phyloP scores from a whole-genome alignment of 2,113 vertebrate species.

The Myrmecobius fasciatus region DNA sequence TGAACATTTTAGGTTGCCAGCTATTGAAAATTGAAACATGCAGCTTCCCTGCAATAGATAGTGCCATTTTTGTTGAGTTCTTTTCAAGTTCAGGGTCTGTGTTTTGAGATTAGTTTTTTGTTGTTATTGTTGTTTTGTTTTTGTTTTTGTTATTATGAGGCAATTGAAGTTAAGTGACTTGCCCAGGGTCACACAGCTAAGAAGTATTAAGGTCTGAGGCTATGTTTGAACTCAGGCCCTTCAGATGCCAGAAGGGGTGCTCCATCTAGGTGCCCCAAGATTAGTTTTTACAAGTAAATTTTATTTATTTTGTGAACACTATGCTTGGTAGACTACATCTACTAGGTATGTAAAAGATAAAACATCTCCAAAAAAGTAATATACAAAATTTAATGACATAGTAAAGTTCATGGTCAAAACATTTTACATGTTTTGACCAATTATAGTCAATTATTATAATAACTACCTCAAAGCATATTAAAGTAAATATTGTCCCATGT shows the following conservation, averaged over 20 bases:
- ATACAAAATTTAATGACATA: neutral
- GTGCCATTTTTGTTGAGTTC: neutral
- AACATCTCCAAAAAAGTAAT: neutral
- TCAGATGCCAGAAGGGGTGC: too few relatives aligned
- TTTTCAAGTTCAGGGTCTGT: neutral
- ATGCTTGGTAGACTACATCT: neutral
- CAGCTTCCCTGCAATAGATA: neutral
- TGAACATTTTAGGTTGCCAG: neutral
- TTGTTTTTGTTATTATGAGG: too few relatives aligned
- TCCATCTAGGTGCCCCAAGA: neutral
- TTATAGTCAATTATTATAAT: neutral
- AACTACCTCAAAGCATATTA: neutral
- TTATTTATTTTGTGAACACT: neutral
- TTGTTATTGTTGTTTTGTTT: too few relatives aligned
- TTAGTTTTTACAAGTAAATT: neutral
- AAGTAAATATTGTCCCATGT: constrained; percentile 28
- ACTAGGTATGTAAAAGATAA: neutral
- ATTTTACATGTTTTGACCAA: neutral
- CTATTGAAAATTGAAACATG: neutral
- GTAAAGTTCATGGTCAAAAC: neutral
- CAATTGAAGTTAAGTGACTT: too few relatives aligned
- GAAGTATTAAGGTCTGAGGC: too few relatives aligned
- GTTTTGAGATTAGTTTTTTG: neutral
- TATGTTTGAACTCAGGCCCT: too few relatives aligned
- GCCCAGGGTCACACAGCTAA: too few relatives aligned